Evolutionary conservation across 2,113 vertebrate genomes (phyloP), one percentile per base, ranked within the genome.

Genomic region (Eulacestoma nigropectus): DNA sequence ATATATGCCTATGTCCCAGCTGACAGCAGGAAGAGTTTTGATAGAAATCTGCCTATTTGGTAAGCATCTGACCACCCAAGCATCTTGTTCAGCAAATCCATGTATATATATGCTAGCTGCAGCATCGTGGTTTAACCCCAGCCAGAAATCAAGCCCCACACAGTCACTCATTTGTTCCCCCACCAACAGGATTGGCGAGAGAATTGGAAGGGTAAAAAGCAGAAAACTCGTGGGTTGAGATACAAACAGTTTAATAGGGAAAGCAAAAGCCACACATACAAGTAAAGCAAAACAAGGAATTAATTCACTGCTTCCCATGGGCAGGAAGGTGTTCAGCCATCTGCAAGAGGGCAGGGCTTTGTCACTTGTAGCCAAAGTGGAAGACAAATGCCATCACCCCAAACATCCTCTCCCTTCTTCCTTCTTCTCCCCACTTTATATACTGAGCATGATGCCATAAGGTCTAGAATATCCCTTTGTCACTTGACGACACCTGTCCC

Each of bases 1-100:
- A 0, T 16, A 15, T 3, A 6, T 10, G 21, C 27, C 29, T 22
- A 10, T 4, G 3, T 53, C 39, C 50, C 55, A 27, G 39, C 41
- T 30, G 52, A 68, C 29, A 53, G 39, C 29, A 33, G 12, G 20
- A 79, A 46, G 3, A 8, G 29, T 19, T 67, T 55, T 70, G 33
- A 29, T 46, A 35, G 19, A 76, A 76, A 50, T 37, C 12, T 70
- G 13, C 23, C 26, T 25, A 14, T 56, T 55, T 39, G 20, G 3
- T 17, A 39, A 74, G 47, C 21, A 63, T 32, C 42, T 44, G 44
- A 27, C 8, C 13, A 6, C 21, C 21, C 13, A 42, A 39, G 21
- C 5, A 1, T 7, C 21, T 79, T 30, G 18, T 29, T 44, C 42
- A n/a, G 16, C 29, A 44, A 17, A 52, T 6, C 30, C 23, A 13